Base-by-base conservation (phyloP, 37 sponge, comb jelly and placozoan genomes). In the Diacarnus erythraeanus region DNA sequence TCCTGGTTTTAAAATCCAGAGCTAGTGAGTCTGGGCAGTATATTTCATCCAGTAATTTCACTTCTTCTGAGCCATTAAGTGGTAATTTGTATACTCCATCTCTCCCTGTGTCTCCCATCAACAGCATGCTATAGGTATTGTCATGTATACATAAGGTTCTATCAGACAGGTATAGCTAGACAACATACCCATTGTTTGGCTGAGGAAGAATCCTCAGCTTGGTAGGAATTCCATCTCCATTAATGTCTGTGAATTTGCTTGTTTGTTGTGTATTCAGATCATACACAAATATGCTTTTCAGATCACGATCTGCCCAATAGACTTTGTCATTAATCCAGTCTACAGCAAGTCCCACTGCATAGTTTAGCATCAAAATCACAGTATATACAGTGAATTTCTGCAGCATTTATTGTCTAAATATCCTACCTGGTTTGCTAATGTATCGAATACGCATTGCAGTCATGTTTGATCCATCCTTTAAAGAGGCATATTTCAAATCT, bases 301-400 rank as follows among this genome's bases (percentile, higher is more conserved):
- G 3, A 3, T 31, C 37, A n/a, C 47, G 21, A 30, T 78, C 73
- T 43, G 36, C 40, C 85, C 85, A 85, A 63, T 85, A 85, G 34
- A 85, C 41, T 18, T 59, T 70, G 36, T 85, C 85, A 71, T 78
- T 77, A 29, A 85, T 61, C 85, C 85, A 85, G 72, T 85, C 85
- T 25, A 85, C 85, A 30, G 85, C 79, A 1, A 85, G 23, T 22
- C 71, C 84, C 57, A 38, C 77, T 77, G 57, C 4, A 59, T 35
- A 47, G 51, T 47, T 15, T 12, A 39, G 18, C 18, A 63, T 4
- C 51, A 47, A 47, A 47, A 47, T 15, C 51, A 47, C 51, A 15
- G 10, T 15, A 15, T 47, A 47, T 47, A 12, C 51, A 47, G n/a
- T n/a, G n/a, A n/a, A n/a, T n/a, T n/a, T n/a, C n/a, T n/a, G n/a